Conservation (phyloP, 1,140 invertebrate species). For the Drosophila leontia region DNA sequence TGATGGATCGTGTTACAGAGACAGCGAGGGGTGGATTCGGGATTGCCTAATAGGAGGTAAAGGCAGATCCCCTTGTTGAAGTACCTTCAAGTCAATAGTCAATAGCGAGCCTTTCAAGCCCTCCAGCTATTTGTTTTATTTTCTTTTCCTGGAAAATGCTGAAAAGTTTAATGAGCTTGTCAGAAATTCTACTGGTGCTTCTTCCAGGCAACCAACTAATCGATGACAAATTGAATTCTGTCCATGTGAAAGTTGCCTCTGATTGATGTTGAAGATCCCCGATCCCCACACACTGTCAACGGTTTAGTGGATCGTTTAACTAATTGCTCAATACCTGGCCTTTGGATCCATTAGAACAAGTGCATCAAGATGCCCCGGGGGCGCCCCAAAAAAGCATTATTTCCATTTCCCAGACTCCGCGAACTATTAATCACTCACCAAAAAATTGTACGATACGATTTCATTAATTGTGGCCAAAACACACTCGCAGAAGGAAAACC, state of each 20-base stretch:
- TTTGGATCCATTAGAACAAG: slow-evolving; percentile 68
- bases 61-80: not conserved
- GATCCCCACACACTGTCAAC: slow-evolving; percentile 65
- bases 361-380: slow-evolving; percentile 50
- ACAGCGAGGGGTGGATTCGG: slow-evolving; percentile 43
- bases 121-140: slow-evolving; percentile 71
- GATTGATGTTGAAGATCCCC: slow-evolving; percentile 54
- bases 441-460: slow-evolving; percentile 64
- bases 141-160: slow-evolving; percentile 16
- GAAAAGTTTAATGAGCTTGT: slow-evolving; percentile 68
- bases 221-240: slow-evolving; percentile 70
- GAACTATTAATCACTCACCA: slow-evolving; percentile 63
- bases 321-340: slow-evolving; percentile 73
- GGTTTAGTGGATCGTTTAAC: slow-evolving; percentile 64
- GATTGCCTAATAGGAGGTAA: slow-evolving; percentile 13
- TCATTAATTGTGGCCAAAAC: slow-evolving; percentile 78
- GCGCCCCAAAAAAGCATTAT: slow-evolving; percentile 30
- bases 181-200: slow-evolving; percentile 78
- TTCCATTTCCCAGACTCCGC: slow-evolving; percentile 50
- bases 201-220: slow-evolving; percentile 3
- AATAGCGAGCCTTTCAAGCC: slow-evolving; percentile 41
- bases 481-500: slow-evolving; percentile 68
- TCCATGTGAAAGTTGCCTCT: slow-evolving; percentile 66
- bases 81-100: slow-evolving; percentile 30
- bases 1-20: slow-evolving; percentile 80